Evolutionary conservation across 2,888 invertebrate genomes (phyloP).

Genomic region (Aphodius granarius): DNA sequence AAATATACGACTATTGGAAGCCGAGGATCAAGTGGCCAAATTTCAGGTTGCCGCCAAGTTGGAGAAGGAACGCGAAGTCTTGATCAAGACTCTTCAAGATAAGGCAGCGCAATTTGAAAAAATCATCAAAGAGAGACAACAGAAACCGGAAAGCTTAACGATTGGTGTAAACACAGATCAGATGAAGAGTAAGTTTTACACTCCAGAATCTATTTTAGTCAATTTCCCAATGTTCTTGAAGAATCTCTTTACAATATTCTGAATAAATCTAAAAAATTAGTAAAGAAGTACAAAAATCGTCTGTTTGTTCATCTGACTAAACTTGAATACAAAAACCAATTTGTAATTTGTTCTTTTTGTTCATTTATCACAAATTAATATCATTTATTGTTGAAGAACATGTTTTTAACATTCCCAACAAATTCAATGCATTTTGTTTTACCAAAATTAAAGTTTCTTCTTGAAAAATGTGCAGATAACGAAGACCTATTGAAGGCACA

Average conservation of each 20-base stretch:
- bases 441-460: conserved; percentile 18
- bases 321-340: no score
- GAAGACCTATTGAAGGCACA: conserved; percentile 32
- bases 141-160: conserved; percentile 18
- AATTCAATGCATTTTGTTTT: neutral
- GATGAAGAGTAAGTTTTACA: neutral
- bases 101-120: conserved; percentile 38
- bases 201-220: neutral
- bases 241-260: no score
- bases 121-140: conserved; percentile 34
- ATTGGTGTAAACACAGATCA: conserved; percentile 32
- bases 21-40: conserved; percentile 29
- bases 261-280: no score
- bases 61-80: conserved; percentile 34
- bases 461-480: neutral
- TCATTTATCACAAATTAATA: neutral
- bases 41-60: conserved; percentile 23
- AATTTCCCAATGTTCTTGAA: no score
- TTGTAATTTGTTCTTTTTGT: neutral
- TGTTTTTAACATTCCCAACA: neutral
- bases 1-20: conserved; percentile 18
- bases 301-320: no score
- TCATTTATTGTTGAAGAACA: neutral
- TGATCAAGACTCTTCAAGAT: conserved; percentile 34
- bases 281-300: neutral